These are phyloP conservation scores for Mamestra brassicae DNA, from an alignment of 2,888 invertebrate species.

Conservation along the genomic window DNA sequence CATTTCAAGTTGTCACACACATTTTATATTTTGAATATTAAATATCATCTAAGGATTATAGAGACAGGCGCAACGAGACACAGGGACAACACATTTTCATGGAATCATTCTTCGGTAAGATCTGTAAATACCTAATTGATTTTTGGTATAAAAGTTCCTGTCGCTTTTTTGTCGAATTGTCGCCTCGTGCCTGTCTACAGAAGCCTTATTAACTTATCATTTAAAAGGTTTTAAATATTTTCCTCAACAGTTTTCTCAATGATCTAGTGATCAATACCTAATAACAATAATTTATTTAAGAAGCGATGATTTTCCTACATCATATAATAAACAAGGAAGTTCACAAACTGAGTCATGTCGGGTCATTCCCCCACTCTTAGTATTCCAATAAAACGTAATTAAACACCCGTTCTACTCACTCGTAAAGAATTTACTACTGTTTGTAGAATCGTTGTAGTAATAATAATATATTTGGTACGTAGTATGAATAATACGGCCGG, in stretches of 20 bases:
- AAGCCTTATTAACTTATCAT: not conserved
- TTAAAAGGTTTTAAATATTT: not conserved
- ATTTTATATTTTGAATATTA: too few relatives aligned
- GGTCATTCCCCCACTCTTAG: slow-evolving; percentile 31
- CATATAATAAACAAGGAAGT: not conserved
- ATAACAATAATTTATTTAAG: not conserved
- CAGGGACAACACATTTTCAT: too few relatives aligned
- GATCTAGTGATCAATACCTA: not conserved
- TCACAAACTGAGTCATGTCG: slow-evolving; percentile 19
- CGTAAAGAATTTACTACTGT: slow-evolving; percentile 36
- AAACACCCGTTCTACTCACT: slow-evolving; percentile 1
- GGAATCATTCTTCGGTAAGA: too few relatives aligned
- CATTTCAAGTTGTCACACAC: too few relatives aligned
- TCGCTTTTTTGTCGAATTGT: not conserved
- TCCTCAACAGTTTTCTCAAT: not conserved
- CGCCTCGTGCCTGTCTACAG: not conserved
- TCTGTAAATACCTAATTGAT: too few relatives aligned
- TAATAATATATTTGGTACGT: not conserved
- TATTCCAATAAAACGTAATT: slow-evolving; percentile 5
- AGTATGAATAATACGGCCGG: not conserved
- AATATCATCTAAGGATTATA: too few relatives aligned
- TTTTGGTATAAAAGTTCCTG: too few relatives aligned
- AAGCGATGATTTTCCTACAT: slow-evolving; percentile 25
- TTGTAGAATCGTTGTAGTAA: slow-evolving; percentile 14
- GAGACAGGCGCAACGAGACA: too few relatives aligned